Base-by-base conservation (phyloP, 23 tunicate species). In the Pegea sp. region DNA sequence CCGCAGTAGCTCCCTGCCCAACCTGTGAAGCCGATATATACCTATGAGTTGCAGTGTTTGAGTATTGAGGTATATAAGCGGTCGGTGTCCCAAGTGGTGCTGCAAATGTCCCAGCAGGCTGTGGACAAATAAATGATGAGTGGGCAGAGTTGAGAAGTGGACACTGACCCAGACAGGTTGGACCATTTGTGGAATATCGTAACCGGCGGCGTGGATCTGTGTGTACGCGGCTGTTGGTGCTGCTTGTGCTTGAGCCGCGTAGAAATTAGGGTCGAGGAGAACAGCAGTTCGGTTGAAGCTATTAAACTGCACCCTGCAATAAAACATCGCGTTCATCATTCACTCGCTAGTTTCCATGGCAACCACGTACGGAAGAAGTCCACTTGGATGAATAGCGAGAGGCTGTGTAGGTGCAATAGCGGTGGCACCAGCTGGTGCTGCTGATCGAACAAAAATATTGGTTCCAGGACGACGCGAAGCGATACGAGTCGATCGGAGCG, bases 1-100 rank as follows among this genome's bases (percentile, higher is more conserved):
- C 26, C 33, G 26, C 63, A 34, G 69, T 60, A 16, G 32, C 67
- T 13, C 54, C 69, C 3, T 43, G 56, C 3, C 58, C 66, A 38
- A 56, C n/a, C 58, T 24, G 24, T 31, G 59, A 52, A 11, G 46
- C 46, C 16, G 11, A 16, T 38, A 38, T 38, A 16, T 38, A 38
- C 46, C 46, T 38, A 8, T 16, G 13, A 8, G 46, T 16, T 38
- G 46, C 46, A 11, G 46, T 38, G 16, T 11, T 16, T 16, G 46
- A 11, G 46, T 38, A 38, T 38, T 38, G 46, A 11, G 46, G 46
- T 11, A 38, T 38, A 16, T 11, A 11, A 16, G 11, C 11, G 11
- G 11, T 11, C 11, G 46, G 11, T 38, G 46, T 16, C 13, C 11
- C 11, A 11, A 8, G 46, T 16, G 46, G 11, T 38, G 46, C 46